Evolutionary conservation across 2,113 vertebrate genomes (phyloP).

Genomic region (Malurus cyaneus): DNA sequence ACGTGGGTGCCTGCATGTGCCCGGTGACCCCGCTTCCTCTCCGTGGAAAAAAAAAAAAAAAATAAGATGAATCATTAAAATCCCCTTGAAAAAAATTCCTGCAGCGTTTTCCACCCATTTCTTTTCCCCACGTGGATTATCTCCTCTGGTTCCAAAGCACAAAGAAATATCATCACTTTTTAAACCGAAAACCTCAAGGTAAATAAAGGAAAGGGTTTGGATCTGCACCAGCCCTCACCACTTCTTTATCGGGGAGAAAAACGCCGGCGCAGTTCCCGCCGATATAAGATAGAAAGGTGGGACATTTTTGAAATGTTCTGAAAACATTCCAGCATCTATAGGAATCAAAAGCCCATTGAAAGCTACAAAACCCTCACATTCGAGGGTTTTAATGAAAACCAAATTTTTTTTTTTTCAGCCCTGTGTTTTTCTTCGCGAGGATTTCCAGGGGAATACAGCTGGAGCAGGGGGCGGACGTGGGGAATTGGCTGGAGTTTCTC

Average conservation of each 20-base stretch:
- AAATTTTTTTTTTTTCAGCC: conserved; percentile 59
- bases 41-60: background rate
- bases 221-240: background rate
- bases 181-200: conserved; percentile 50
- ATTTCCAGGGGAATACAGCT: conserved; percentile 59
- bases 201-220: conserved; percentile 36
- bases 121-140: background rate
- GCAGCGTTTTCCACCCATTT: background rate
- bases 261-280: background rate
- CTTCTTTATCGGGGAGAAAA: background rate
- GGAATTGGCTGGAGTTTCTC: conserved; percentile 1
- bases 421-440: conserved; percentile 59
- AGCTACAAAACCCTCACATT: conserved; percentile 66
- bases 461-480: background rate
- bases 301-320: conserved; percentile 60
- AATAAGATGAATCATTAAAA: background rate
- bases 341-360: conserved; percentile 78
- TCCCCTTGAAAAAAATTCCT: background rate
- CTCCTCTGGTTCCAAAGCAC: conserved; percentile 49
- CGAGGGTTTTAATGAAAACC: conserved; percentile 73
- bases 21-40: background rate
- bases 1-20: background rate
- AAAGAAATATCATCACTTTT: conserved; percentile 53
- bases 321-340: conserved; percentile 69
- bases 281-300: conserved; percentile 59